Evolutionary conservation across 2,888 invertebrate species (phyloP).

Genomic region (Agrilus biguttatus): DNA sequence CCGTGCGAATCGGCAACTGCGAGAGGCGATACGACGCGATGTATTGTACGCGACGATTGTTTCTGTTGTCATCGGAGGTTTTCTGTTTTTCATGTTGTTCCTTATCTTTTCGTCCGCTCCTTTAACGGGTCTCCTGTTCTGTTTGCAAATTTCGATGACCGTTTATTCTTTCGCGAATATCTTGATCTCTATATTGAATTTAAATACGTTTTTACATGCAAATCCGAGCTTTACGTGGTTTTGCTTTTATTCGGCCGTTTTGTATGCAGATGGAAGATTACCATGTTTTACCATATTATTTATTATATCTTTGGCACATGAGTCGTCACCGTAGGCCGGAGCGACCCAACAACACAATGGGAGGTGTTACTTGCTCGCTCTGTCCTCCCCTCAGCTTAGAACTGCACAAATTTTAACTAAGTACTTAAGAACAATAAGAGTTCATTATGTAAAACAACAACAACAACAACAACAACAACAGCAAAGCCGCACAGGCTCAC

Average conservation of each 20-base stretch:
- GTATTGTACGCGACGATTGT: too few species aligned
- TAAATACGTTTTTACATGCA: conserved; percentile 29
- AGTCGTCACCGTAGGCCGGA: conserved; percentile 12
- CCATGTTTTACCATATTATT: conserved; percentile 23
- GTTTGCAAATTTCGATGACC: conserved; percentile 19
- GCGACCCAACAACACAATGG: conserved; percentile 18
- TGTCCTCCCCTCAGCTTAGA: too few species aligned
- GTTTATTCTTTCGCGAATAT: conserved; percentile 14
- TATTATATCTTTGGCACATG: conserved; percentile 22
- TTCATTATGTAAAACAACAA: too few species aligned
- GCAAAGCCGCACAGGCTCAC: too few species aligned
- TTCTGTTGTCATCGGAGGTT: too few species aligned
- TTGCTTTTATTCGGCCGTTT: conserved; percentile 14
- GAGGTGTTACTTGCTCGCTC: conserved; percentile 18
- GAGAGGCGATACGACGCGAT: too few species aligned
- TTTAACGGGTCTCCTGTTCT: conserved; percentile 10
- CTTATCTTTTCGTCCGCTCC: conserved; percentile 1
- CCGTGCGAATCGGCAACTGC: too few species aligned
- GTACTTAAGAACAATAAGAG: too few species aligned
- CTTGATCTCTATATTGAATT: conserved; percentile 21
- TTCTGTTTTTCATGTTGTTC: too few species aligned
- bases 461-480: too few species aligned
- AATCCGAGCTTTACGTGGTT: conserved; percentile 18
- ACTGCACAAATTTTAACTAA: too few species aligned
- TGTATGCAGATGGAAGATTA: conserved; percentile 23